phyloP scores from a whole-genome alignment of 2,888 invertebrate genomes.

The Melinopterus prodromus region DNA sequence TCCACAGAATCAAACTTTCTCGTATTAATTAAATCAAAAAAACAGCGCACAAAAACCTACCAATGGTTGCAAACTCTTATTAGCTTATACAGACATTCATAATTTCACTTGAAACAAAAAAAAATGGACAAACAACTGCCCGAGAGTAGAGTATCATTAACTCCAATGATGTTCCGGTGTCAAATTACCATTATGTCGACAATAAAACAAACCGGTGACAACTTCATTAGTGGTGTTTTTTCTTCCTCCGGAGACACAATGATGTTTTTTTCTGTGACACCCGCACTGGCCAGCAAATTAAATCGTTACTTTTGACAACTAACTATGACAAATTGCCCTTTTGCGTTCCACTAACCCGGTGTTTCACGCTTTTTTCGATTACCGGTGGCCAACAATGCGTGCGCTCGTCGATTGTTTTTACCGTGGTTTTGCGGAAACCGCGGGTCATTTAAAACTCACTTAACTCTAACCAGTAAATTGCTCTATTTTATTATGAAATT shows the following conservation, averaged over 20 bases:
- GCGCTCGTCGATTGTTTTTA: conserved; percentile 29
- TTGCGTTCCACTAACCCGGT: conserved; percentile 46
- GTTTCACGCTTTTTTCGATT: conserved; percentile 39
- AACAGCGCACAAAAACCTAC: neutral
- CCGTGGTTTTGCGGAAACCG: neutral
- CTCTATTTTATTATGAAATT: conserved; percentile 37
- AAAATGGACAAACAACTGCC: conserved; percentile 15
- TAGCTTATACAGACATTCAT: neutral
- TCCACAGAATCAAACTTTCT: neutral
- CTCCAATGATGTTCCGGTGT: conserved; percentile 31
- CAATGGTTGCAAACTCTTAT: neutral
- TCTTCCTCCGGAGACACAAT: conserved; percentile 21
- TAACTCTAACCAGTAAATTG: conserved; percentile 41
- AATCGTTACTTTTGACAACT: conserved; percentile 51
- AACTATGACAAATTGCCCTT: conserved; percentile 53
- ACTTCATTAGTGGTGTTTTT: conserved; percentile 34
- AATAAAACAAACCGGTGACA: conserved; percentile 32
- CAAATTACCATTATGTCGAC: conserved; percentile 25
- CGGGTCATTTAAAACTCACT: conserved; percentile 41
- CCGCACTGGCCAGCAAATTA: conserved; percentile 44
- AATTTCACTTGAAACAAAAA: neutral
- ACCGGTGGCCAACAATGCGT: conserved; percentile 33
- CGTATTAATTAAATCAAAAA: neutral
- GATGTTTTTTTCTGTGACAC: neutral
- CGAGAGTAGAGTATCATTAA: conserved; percentile 29